These are phyloP conservation scores for Lamproptera curius DNA, from an alignment of 2,888 invertebrate genomes.

Conservation along the genomic window DNA sequence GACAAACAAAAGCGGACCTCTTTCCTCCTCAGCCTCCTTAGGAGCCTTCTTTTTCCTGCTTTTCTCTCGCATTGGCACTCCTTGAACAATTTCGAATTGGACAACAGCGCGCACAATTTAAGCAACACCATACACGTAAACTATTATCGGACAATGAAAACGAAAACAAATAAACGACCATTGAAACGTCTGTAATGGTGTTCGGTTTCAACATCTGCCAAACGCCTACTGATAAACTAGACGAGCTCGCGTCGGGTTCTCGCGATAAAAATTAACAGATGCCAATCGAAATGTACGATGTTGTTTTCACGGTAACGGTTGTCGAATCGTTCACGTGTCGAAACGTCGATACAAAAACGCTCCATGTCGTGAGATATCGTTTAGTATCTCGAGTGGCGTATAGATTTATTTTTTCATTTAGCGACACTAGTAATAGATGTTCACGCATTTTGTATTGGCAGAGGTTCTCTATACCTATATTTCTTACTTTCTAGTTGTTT, in stretches of 20 bases:
- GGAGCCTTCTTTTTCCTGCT: conserved; percentile 69
- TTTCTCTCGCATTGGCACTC: conserved; percentile 74
- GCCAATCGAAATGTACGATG: conserved; percentile 44
- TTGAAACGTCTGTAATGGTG: conserved; percentile 18
- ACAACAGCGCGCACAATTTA: conserved; percentile 63
- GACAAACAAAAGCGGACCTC: conserved; percentile 28
- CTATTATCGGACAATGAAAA: conserved; percentile 33
- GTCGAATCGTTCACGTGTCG: conserved; percentile 25
- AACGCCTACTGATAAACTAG: conserved; percentile 62
- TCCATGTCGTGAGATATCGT: too few species aligned
- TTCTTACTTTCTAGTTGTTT: too few species aligned
- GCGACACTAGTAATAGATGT: too few species aligned
- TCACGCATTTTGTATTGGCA: too few species aligned
- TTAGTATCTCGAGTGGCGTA: too few species aligned
- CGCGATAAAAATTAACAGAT: conserved; percentile 70
- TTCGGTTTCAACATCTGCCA: conserved; percentile 50
- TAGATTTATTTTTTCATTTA: too few species aligned
- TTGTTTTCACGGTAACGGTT: conserved; percentile 31
- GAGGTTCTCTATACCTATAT: too few species aligned
- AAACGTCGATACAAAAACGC: too few species aligned
- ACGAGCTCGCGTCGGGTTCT: conserved; percentile 46
- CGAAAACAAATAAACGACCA: conserved; percentile 30
- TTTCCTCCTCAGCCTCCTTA: conserved; percentile 51
- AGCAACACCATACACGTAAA: conserved; percentile 56
- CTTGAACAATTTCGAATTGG: conserved; percentile 62